A percentile compares a stretch with the other conserved stretches of the same genome.
Evolutionary conservation across 2,113 vertebrate species (phyloP).

Genomic region (Aphyosemion australe): DNA sequence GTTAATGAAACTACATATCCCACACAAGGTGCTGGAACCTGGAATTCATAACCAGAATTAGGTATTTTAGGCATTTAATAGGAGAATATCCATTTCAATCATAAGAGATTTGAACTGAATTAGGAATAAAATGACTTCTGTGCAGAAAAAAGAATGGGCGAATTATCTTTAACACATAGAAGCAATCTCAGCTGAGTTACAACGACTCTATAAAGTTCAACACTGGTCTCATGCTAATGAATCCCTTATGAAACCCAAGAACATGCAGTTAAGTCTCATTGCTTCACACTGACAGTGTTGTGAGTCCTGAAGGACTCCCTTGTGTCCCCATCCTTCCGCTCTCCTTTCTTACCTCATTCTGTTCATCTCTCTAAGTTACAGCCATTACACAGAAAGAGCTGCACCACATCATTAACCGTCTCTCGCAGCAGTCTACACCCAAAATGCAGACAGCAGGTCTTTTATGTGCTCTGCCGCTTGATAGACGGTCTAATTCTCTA

Average conservation of each 20-base stretch:
- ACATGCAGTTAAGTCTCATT: conserved; percentile 68
- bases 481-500: conserved; percentile 76
- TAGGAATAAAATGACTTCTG: neutral
- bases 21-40: too few species aligned
- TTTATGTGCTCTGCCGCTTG: conserved; percentile 58
- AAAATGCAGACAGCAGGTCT: conserved; percentile 48
- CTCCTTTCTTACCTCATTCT: conserved; percentile 25
- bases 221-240: conserved; percentile 69
- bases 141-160: neutral
- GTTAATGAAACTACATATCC: too few species aligned
- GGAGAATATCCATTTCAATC: neutral
- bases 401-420: conserved; percentile 58
- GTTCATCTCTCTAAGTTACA: conserved; percentile 61
- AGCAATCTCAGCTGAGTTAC: conserved; percentile 23
- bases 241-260: conserved; percentile 65
- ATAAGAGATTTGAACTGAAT: neutral
- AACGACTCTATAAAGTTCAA: conserved; percentile 37
- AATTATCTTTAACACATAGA: conserved; percentile 7
- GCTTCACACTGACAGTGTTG: conserved; percentile 62
- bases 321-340: conserved; percentile 28
- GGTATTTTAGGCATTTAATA: too few species aligned
- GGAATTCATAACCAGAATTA: too few species aligned
- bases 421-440: conserved; percentile 41
- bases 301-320: conserved; percentile 63
- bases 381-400: conserved; percentile 50